phyloP scores from a whole-genome alignment of 35 echinoderm and acorn worm genomes.

The Ophioderma brevispina region DNA sequence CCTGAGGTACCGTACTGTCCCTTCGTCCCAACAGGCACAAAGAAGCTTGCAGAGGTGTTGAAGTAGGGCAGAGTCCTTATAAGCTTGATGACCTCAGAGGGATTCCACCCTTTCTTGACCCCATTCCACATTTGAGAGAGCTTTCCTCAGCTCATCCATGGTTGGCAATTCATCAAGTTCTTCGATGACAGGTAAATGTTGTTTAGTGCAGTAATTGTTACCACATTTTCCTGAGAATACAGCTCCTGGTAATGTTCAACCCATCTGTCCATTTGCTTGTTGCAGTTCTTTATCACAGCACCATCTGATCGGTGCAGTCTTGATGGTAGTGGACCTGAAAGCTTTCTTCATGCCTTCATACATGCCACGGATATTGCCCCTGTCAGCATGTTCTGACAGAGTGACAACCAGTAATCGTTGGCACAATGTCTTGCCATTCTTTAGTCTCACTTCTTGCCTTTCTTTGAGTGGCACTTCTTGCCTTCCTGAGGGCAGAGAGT shows the following conservation, averaged over 20 bases:
- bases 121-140: slow-evolving; percentile 51
- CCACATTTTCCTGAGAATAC: slow-evolving; percentile 24
- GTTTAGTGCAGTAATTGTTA: slow-evolving; percentile 12
- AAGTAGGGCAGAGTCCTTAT: too few species aligned
- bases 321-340: neutral
- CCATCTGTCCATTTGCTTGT: too few species aligned
- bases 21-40: too few species aligned
- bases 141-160: slow-evolving; percentile 4
- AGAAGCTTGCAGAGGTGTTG: too few species aligned
- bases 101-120: slow-evolving; percentile 37
- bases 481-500: too few species aligned
- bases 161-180: slow-evolving; percentile 42
- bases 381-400: too few species aligned
- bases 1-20: too few species aligned
- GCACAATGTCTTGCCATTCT: too few species aligned
- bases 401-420: neutral
- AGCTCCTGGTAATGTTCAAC: slow-evolving; percentile 62
- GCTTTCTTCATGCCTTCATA: slow-evolving; percentile 33
- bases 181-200: slow-evolving; percentile 24
- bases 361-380: slow-evolving; percentile 24
- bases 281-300: slow-evolving; percentile 37
- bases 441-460: neutral
- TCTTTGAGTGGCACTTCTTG: too few species aligned
- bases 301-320: slow-evolving; percentile 44
- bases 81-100: too few species aligned